Evolutionary conservation across 2,113 vertebrate genomes (phyloP), one percentile per base, ranked within the genome.

Genomic region (Spea multiplicata): DNA sequence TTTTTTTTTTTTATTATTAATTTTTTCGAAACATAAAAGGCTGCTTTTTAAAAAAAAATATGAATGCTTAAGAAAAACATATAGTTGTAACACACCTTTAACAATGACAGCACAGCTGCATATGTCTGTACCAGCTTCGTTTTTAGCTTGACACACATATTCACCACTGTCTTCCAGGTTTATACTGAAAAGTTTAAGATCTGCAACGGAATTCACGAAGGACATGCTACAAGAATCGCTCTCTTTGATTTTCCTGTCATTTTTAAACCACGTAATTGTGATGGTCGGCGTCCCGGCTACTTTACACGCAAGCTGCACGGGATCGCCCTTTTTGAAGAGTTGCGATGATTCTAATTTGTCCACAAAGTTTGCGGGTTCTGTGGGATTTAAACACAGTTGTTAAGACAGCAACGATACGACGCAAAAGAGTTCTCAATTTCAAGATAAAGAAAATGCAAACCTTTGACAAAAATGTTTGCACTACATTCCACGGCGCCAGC

Each of bases 401-500:
- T 89, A 84, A 88, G 83, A 78, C 61, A 68, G 83, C 72, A 76
- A 85, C 75, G 66, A 67, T 66, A 45, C 17, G 82, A 81, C 44
- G 30, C 70, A 17, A 66, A 46, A 71, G 77, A 83, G 68, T 0
- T 65, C 30, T 47, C 49, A 55, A 71, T 16, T 30, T 62, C 7
- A 67, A 73, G 44, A 59, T 46, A 82, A 83, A 65, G 81, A 86
- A 84, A 77, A 89, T 0, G 86, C 93, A 81, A 88, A 99, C 97
- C 97, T 99, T 99, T 99, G 1, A 99, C 96, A 91, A 98, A 97
- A 73, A 99, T 91, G 78, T 91, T 89, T 80, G 93, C 87, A 49
- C 90, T 95, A 89, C 95, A 93, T 66, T 93, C 93, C 88, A 94
- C 92, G 67, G 91, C 93, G 68, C 97, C 97, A 1, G 96, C 96